These are phyloP conservation scores for Caenorhabditis drosophilae DNA, from an alignment of 2,888 invertebrate species.

Conservation along the genomic window DNA sequence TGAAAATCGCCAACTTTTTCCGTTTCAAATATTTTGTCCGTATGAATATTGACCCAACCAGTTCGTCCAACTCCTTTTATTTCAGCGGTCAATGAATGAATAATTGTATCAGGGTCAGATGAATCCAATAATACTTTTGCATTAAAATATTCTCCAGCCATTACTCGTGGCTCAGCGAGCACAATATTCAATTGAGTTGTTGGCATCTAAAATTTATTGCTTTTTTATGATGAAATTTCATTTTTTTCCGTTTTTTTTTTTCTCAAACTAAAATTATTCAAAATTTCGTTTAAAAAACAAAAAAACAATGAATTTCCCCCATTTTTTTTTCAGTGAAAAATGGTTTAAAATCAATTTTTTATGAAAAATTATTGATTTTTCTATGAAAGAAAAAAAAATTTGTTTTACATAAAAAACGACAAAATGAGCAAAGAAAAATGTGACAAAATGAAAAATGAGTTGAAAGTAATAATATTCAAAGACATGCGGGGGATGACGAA, in stretches of 20 bases:
- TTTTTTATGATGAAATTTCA: background rate
- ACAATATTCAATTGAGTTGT: conserved; percentile 65
- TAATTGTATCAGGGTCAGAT: conserved; percentile 62
- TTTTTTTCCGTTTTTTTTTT: background rate
- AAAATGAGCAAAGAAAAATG: conserved; percentile 1
- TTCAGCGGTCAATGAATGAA: conserved; percentile 48
- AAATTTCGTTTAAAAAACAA: background rate
- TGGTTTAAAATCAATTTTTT: too few relatives aligned
- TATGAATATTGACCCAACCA: conserved; percentile 68
- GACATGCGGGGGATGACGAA: too few relatives aligned
- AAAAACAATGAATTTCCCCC: conserved; percentile 5
- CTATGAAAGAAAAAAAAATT: conserved; percentile 4
- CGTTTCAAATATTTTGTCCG: conserved; percentile 67
- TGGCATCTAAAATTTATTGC: conserved; percentile 61
- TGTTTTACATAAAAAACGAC: conserved; percentile 9
- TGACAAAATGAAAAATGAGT: background rate
- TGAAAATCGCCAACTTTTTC: conserved; percentile 50
- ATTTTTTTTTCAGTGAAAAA: too few relatives aligned
- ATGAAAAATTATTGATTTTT: background rate
- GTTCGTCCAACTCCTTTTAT: conserved; percentile 55
- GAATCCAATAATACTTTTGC: conserved; percentile 64
- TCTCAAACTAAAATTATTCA: background rate
- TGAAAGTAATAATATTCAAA: too few relatives aligned
- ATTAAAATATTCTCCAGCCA: conserved; percentile 60
- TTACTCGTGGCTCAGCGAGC: conserved; percentile 54